These are phyloP conservation scores for Athalia cordata DNA, from an alignment of 2,888 invertebrate species.

Conservation along the genomic window DNA sequence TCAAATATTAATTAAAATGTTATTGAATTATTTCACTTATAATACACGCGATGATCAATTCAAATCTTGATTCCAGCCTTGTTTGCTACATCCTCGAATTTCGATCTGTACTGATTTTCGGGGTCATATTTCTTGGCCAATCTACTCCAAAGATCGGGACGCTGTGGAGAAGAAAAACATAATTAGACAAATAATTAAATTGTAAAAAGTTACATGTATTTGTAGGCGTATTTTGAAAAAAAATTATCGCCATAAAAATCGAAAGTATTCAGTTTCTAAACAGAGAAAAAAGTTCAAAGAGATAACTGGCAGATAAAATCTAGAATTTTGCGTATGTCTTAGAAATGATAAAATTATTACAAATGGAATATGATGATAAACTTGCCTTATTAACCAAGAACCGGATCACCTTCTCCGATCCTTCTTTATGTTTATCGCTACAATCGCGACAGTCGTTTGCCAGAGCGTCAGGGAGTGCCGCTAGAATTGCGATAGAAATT, in stretches of 20 bases:
- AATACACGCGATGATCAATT: constrained; percentile 38
- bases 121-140: constrained; percentile 83
- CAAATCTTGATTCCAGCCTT: constrained; percentile 63
- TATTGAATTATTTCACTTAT: no score
- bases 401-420: constrained; percentile 80
- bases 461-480: constrained; percentile 82
- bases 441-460: constrained; percentile 81
- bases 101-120: constrained; percentile 79
- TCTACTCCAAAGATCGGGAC: constrained; percentile 78
- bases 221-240: no score
- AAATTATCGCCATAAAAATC: no score
- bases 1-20: no score
- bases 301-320: no score
- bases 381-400: constrained; percentile 76
- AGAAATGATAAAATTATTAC: no score
- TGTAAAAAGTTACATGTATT: neutral
- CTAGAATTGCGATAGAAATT: constrained; percentile 65
- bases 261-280: no score
- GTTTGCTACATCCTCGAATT: constrained; percentile 78
- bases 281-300: no score
- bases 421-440: constrained; percentile 79
- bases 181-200: neutral
- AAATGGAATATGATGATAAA: constrained; percentile 36
- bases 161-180: constrained; percentile 50
- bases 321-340: no score